These are phyloP conservation scores for Hirudinaria manillensis DNA, from an alignment of 2,888 invertebrate species.

Conservation along the genomic window DNA sequence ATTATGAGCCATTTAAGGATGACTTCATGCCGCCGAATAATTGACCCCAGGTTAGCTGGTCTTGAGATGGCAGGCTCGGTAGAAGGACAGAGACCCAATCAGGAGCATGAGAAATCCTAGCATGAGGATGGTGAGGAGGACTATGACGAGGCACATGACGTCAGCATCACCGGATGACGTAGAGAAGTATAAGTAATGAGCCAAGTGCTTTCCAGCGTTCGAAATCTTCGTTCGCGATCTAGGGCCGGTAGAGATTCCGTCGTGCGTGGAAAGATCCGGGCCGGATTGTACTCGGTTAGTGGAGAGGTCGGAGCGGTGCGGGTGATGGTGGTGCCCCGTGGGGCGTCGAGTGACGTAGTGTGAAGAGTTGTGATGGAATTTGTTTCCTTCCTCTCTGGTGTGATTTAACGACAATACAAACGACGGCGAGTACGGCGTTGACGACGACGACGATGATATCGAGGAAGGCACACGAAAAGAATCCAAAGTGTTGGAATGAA, in stretches of 20 bases:
- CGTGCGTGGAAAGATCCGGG: background rate
- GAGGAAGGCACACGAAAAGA: constrained; percentile 5
- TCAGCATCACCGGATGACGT: background rate
- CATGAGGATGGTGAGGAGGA: constrained; percentile 20
- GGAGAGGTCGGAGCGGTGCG: background rate
- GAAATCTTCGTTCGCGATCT: constrained; percentile 18
- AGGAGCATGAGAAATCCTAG: constrained; percentile 17
- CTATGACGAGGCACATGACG: constrained; percentile 15
- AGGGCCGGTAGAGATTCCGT: background rate
- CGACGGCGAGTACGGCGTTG: background rate
- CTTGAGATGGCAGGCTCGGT: constrained; percentile 1
- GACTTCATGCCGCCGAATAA: background rate
- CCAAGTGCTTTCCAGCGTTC: background rate
- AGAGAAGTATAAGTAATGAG: background rate
- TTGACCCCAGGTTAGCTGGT: constrained; percentile 1
- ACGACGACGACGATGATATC: constrained; percentile 9
- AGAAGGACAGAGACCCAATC: background rate
- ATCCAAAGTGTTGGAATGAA: constrained; percentile 6
- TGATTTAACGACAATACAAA: constrained; percentile 6
- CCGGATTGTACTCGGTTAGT: background rate
- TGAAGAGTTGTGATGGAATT: constrained; percentile 9
- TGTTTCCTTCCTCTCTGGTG: background rate
- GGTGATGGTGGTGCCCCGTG: background rate
- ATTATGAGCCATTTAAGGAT: background rate
- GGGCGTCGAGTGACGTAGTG: background rate